Base-by-base conservation (phyloP, 2,797 vertebrate genomes). In the Rhincodon typus region DNA sequence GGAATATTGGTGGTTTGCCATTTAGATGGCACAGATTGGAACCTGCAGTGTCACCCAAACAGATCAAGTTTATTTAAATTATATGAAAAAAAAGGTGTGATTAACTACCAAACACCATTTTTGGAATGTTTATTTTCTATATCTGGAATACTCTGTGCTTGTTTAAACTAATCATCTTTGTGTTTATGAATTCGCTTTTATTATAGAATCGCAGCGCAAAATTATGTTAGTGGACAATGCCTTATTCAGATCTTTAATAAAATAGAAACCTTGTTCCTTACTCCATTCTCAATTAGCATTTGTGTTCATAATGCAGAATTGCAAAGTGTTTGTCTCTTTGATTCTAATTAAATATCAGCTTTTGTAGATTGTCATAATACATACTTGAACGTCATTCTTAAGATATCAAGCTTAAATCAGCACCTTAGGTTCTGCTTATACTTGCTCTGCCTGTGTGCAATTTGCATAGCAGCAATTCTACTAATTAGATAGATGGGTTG, bases 321-420 rank as follows among this genome's bases (percentile, higher is more conserved):
- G 30, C 27, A 34, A 13, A 62, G 53, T 62, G 27, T 62, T 90
- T 53, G 62, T 34, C 87, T 66, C 53, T 34, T 90, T 19, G 38
- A 25, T 38, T 94, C 93, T 46, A 70, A 94, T 72, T 69, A 94
- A 94, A 70, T 94, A 38, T 94, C 62, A 67, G 57, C 62, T 67
- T 69, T 38, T 50, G 25, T 46, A 15, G 93, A 46, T 94, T 94
- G 12, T 69, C 25, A 46, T 69, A 94, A 94, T 46, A 23, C 67
- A 70, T 94, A 69, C 69, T 70, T 94, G 93, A 94, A 27, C 69
- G 46, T 94, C 62, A 8, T 70, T 27, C 27, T 69, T 38, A 94
- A 70, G 42, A 19, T 38, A 70, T 70, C 70, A 66, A 66, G 62
- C 57, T 57, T 53, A 57, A 88, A 90, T 62, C 30, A 66, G 57